Evolutionary conservation across 2,797 vertebrate genomes (phyloP).

Genomic region (Microchirus variegatus): DNA sequence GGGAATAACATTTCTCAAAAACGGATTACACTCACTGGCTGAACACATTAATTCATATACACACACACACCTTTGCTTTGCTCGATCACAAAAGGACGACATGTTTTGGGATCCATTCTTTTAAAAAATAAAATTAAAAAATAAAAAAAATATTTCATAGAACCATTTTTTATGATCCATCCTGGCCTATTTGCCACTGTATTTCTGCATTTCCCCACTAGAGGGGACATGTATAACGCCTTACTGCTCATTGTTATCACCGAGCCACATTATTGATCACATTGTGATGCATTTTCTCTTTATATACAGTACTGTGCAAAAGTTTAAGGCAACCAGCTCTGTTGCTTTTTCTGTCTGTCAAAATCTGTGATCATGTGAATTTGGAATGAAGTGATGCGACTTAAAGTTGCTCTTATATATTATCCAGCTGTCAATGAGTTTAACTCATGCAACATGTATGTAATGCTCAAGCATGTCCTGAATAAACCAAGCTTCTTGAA

Average conservation of each 20-base stretch:
- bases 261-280: slow-evolving; percentile 4
- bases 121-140: neutral
- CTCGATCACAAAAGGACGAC: neutral
- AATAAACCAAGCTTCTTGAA: too few species aligned
- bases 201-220: slow-evolving; percentile 53
- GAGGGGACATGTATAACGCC: slow-evolving; percentile 60
- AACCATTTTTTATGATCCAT: slow-evolving; percentile 3
- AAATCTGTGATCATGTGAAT: too few species aligned
- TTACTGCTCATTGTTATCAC: slow-evolving; percentile 13
- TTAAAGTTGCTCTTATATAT: too few species aligned
- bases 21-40: slow-evolving; percentile 9
- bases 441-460: too few species aligned
- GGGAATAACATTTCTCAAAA: slow-evolving; percentile 40
- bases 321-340: too few species aligned
- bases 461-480: too few species aligned
- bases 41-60: neutral
- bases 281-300: neutral
- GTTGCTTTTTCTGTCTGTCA: too few species aligned
- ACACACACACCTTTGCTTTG: slow-evolving; percentile 1
- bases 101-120: slow-evolving; percentile 1
- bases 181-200: slow-evolving; percentile 24
- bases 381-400: too few species aligned
- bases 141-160: neutral
- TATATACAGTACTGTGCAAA: too few species aligned
- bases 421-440: too few species aligned